These are phyloP conservation scores for Hyphantria cunea DNA, from an alignment of 1,140 invertebrate genomes.

Conservation along the genomic window DNA sequence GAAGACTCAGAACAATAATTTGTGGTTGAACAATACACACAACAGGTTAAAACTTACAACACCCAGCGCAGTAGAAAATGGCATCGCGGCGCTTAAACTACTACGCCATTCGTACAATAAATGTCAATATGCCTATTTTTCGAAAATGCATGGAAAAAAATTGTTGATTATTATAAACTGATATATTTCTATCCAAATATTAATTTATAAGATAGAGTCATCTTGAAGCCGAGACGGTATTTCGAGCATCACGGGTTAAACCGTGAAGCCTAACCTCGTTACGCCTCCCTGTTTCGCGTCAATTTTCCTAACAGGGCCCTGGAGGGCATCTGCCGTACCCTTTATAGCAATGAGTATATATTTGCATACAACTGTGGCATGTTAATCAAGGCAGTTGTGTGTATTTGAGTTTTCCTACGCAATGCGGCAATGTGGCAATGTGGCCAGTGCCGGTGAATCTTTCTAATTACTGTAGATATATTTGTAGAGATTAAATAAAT, in stretches of 20 bases:
- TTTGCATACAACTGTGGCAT: constrained; percentile 41
- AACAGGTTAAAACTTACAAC: too few species aligned
- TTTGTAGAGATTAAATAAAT: not conserved
- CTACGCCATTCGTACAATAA: too few species aligned
- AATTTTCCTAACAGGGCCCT: constrained; percentile 47
- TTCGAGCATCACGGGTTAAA: not conserved
- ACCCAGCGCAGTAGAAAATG: too few species aligned
- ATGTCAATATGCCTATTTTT: too few species aligned
- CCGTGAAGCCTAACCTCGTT: constrained; percentile 38
- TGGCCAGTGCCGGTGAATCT: constrained; percentile 1
- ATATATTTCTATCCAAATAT: too few species aligned
- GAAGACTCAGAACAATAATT: too few species aligned
- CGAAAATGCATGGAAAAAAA: too few species aligned
- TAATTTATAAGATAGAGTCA: constrained; percentile 3
- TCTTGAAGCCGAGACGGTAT: constrained; percentile 18
- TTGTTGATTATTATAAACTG: too few species aligned
- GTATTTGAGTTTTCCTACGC: constrained; percentile 24
- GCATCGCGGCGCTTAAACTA: too few species aligned
- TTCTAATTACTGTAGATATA: constrained; percentile 14
- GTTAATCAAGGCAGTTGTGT: constrained; percentile 43
- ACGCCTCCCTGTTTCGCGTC: constrained; percentile 41
- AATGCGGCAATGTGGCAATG: not conserved
- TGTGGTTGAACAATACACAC: too few species aligned
- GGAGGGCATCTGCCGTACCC: constrained; percentile 32
- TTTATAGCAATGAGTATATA: constrained; percentile 37